A percentile compares a stretch with the other conserved stretches of the same genome.
These are phyloP conservation scores for Xenopus tropicalis DNA, from an alignment of 2,113 vertebrate species.

Conservation along the genomic window UCB_Xtro_10.0 CM004447.2:143622001-143622500, in stretches of 20 bases:
- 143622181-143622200: conserved; percentile 25
- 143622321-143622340: conserved; percentile 26
- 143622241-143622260: conserved; percentile 28
- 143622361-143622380: conserved; percentile 14
- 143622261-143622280: conserved; percentile 25
- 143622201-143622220: conserved; percentile 6
- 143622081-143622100: no score
- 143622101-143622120: no score
- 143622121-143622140: conserved; percentile 13
- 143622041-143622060: no score
- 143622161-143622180: conserved; percentile 20
- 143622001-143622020: no score
- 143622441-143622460: no score
- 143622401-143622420: no score
- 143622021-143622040: no score
- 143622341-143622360: conserved; percentile 23
- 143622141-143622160: not conserved
- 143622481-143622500: no score
- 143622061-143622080: no score
- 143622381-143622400: conserved; percentile 18
- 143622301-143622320: conserved; percentile 26
- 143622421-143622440: no score
- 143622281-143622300: conserved; percentile 23
- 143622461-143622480: no score
- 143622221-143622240: conserved; percentile 11